Evolutionary conservation across 1,140 invertebrate species (phyloP).

Genomic region (Copidosoma floridanum): DNA sequence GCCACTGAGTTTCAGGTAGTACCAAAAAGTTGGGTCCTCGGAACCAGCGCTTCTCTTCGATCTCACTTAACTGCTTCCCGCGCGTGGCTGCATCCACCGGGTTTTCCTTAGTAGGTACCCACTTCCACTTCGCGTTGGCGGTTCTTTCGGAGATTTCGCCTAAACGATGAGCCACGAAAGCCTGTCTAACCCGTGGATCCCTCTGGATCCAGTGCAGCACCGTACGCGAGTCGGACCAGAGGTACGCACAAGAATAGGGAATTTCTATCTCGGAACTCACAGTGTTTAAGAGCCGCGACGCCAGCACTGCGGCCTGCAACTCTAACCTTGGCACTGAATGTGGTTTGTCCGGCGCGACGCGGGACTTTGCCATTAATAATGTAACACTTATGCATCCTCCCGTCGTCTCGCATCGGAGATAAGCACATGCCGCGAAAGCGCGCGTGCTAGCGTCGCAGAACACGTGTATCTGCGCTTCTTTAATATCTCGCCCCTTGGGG

Average conservation of each 20-base stretch:
- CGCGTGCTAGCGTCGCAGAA: background rate
- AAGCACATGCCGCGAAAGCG: background rate
- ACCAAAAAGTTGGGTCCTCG: background rate
- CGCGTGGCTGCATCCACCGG: conserved; percentile 43
- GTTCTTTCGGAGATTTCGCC: conserved; percentile 35
- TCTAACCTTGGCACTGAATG: background rate
- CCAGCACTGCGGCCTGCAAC: background rate
- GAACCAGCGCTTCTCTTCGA: background rate
- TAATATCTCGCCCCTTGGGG: too few species aligned
- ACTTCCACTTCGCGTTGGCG: conserved; percentile 41
- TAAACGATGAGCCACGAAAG: conserved; percentile 39
- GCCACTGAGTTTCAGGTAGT: background rate
- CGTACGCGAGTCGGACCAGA: background rate
- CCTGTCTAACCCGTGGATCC: background rate
- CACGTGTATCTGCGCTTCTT: background rate
- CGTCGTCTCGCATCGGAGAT: background rate
- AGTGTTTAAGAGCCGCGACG: background rate
- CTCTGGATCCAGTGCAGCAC: background rate
- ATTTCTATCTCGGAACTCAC: background rate
- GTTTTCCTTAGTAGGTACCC: conserved; percentile 48
- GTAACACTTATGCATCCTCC: background rate
- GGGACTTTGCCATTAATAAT: background rate
- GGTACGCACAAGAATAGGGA: background rate
- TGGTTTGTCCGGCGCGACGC: background rate
- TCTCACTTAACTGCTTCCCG: background rate